Percentiles rank a stretch among this genome's conserved stretches.
phyloP scores from a whole-genome alignment of 64 coral and sea anemone species.

The Platygyra sinensis region DNA sequence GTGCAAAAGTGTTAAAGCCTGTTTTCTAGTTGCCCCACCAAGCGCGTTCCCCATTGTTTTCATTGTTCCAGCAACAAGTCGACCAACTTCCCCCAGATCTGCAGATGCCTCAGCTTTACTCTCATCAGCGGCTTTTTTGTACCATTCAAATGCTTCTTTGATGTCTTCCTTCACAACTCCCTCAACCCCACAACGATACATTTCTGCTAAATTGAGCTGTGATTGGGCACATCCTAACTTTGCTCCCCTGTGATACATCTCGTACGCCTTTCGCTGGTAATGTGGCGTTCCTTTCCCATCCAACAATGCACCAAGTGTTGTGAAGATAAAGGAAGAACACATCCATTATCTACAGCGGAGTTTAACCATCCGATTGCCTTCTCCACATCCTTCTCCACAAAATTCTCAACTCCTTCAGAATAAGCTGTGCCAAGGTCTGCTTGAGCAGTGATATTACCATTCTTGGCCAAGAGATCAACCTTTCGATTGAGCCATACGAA shows the following conservation, averaged over 20 bases:
- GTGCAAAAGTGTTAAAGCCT: constrained; percentile 29
- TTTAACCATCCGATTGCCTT: constrained; percentile 78
- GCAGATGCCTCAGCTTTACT: background rate
- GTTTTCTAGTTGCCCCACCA: background rate
- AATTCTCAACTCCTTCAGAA: constrained; percentile 2
- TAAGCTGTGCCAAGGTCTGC: constrained; percentile 32
- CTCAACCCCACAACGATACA: constrained; percentile 71
- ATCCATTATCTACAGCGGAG: constrained; percentile 25
- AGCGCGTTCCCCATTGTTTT: background rate
- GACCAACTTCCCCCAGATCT: background rate
- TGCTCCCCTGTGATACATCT: constrained; percentile 63
- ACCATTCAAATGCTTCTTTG: constrained; percentile 79
- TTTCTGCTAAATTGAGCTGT: constrained; percentile 71
- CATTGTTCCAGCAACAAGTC: background rate
- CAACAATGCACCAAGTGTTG: constrained; percentile 38
- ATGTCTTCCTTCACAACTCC: constrained; percentile 75
- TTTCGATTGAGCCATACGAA: constrained; percentile 19
- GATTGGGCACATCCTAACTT: constrained; percentile 11
- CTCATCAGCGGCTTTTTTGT: constrained; percentile 78
- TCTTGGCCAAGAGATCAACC: constrained; percentile 15
- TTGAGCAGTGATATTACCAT: constrained; percentile 15
- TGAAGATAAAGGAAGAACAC: background rate
- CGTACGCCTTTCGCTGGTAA: constrained; percentile 60
- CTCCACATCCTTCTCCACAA: constrained; percentile 53
- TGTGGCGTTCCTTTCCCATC: constrained; percentile 13